A percentile compares a stretch with the other conserved stretches of the same genome.
phyloP scores from a whole-genome alignment of 2,888 invertebrate species.

The Molorchus minor region DNA sequence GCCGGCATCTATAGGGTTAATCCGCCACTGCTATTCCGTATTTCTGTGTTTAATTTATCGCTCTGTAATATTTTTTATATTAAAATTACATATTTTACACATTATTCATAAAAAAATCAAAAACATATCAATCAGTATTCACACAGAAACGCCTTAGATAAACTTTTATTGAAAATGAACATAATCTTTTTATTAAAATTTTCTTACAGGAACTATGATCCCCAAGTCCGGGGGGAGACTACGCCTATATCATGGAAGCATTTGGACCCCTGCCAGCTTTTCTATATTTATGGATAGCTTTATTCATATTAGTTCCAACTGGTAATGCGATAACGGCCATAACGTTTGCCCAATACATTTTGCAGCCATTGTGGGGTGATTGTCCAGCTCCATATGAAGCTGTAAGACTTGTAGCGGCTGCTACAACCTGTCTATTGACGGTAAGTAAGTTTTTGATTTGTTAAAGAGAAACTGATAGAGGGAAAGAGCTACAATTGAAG shows the following conservation, averaged over 20 bases:
- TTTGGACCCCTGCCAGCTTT: constrained; percentile 93
- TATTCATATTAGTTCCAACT: constrained; percentile 86
- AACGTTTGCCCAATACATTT: constrained; percentile 93
- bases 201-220: constrained; percentile 78
- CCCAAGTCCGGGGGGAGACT: constrained; percentile 97
- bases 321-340: constrained; percentile 96
- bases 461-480: too few relatives aligned
- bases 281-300: constrained; percentile 94
- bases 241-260: constrained; percentile 94
- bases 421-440: constrained; percentile 77
- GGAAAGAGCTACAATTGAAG: too few relatives aligned
- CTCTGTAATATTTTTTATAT: too few relatives aligned
- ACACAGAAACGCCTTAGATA: too few relatives aligned
- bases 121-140: background rate
- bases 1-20: too few relatives aligned
- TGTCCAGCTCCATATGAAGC: constrained; percentile 84
- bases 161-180: too few relatives aligned
- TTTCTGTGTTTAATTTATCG: too few relatives aligned
- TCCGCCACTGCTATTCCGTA: too few relatives aligned
- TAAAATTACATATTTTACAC: too few relatives aligned
- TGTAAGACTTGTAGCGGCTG: constrained; percentile 86
- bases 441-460: constrained; percentile 40
- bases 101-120: background rate
- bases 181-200: constrained; percentile 1
- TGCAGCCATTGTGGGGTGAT: constrained; percentile 86